These are phyloP conservation scores for Anagyrus pseudococci DNA, from an alignment of 2,888 invertebrate genomes.

Conservation along the genomic window DNA sequence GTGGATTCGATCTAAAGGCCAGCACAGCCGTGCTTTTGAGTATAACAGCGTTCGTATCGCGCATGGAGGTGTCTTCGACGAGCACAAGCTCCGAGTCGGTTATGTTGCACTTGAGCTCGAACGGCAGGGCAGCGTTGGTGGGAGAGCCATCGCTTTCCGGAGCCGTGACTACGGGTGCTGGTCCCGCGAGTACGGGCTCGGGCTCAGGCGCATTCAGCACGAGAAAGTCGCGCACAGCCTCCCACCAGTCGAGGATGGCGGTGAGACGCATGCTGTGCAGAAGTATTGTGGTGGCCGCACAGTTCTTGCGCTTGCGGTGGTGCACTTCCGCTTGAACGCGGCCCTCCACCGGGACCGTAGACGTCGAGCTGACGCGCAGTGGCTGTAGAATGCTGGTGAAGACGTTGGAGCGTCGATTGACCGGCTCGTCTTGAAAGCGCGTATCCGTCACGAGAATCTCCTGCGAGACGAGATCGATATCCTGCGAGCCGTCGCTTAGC, in stretches of 20 bases:
- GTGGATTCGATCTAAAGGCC: constrained; percentile 73
- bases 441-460: constrained; percentile 85
- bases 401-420: constrained; percentile 80
- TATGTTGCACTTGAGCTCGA: constrained; percentile 90
- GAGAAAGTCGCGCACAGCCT: constrained; percentile 82
- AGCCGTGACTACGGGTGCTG: constrained; percentile 29
- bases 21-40: constrained; percentile 89
- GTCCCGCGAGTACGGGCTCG: constrained; percentile 48
- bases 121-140: constrained; percentile 58
- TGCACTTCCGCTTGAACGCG: constrained; percentile 79
- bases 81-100: constrained; percentile 95
- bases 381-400: constrained; percentile 90
- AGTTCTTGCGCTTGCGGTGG: constrained; percentile 72
- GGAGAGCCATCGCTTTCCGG: constrained; percentile 44
- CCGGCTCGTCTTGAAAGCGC: constrained; percentile 71
- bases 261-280: constrained; percentile 94
- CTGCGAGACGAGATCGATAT: constrained; percentile 91
- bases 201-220: constrained; percentile 62
- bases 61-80: constrained; percentile 86
- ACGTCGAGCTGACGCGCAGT: constrained; percentile 63
- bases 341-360: constrained; percentile 62
- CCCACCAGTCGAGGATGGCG: constrained; percentile 94
- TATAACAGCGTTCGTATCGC: constrained; percentile 94
- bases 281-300: constrained; percentile 83
- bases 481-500: constrained; percentile 87